Evolutionary conservation across 2,888 invertebrate species (phyloP).

Genomic region (Microctonus aethiopoides): DNA sequence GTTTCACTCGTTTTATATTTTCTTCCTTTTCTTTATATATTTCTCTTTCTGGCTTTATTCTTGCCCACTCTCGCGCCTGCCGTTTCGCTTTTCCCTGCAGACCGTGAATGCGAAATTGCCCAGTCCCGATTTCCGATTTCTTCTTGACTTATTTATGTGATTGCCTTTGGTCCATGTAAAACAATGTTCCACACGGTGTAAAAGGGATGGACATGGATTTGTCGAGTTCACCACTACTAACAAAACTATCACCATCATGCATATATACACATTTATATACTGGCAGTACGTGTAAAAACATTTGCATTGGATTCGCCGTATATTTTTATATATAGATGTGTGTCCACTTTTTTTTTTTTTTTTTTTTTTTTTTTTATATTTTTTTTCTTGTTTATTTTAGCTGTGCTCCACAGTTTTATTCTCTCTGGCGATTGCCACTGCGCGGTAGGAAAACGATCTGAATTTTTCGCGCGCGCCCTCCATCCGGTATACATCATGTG

Average conservation of each 20-base stretch:
- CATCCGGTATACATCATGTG: constrained; percentile 7
- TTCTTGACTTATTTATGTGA: constrained; percentile 62
- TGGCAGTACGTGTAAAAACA: background rate
- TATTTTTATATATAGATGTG: background rate
- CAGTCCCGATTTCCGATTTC: constrained; percentile 47
- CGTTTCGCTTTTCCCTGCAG: constrained; percentile 56
- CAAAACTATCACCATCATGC: background rate
- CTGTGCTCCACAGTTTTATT: constrained; percentile 21
- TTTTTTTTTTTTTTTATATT: constrained; percentile 10
- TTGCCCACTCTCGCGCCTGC: constrained; percentile 10
- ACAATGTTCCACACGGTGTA: constrained; percentile 50
- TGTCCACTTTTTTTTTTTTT: background rate
- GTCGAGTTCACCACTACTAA: constrained; percentile 31
- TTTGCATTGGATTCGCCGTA: background rate
- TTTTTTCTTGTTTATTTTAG: constrained; percentile 21
- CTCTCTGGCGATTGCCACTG: constrained; percentile 16
- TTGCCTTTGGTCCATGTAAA: constrained; percentile 56
- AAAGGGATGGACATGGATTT: constrained; percentile 42
- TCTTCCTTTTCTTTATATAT: constrained; percentile 20
- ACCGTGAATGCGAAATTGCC: constrained; percentile 62
- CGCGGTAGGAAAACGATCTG: constrained; percentile 32
- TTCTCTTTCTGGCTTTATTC: constrained; percentile 7
- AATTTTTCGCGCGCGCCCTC: constrained; percentile 20
- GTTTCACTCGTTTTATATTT: background rate
- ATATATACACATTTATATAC: background rate